Conservation (phyloP, 2,888 invertebrate species). For the Callosobruchus maculatus region DNA sequence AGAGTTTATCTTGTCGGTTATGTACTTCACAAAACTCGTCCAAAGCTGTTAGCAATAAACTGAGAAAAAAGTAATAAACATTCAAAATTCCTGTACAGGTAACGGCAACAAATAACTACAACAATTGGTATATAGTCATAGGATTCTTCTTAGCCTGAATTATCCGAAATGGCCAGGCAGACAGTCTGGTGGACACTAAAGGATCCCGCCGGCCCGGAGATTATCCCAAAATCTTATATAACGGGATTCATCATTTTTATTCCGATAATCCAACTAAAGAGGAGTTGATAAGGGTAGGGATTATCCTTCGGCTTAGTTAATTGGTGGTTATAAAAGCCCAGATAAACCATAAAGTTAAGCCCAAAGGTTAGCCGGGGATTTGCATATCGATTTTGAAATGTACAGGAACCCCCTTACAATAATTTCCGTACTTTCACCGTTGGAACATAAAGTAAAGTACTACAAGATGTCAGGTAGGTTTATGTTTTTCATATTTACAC, state of each 20-base stretch:
- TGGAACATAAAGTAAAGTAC: no score
- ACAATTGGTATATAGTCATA: background rate
- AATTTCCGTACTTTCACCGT: no score
- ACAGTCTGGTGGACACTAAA: background rate
- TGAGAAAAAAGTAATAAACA: background rate
- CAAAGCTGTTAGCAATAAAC: background rate
- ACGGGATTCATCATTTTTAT: background rate
- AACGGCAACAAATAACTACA: background rate
- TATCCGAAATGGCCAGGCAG: background rate
- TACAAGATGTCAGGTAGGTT: no score
- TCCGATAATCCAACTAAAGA: background rate
- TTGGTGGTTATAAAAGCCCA: background rate
- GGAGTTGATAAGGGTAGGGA: background rate
- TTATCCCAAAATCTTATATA: background rate
- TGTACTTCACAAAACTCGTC: no score
- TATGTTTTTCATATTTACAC: no score
- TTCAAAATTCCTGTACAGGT: background rate
- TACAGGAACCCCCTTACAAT: no score
- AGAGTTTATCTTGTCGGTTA: no score
- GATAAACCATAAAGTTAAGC: background rate
- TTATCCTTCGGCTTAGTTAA: background rate
- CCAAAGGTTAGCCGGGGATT: background rate
- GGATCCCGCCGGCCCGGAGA: background rate
- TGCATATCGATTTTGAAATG: background rate
- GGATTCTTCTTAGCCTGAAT: no score